Percentiles rank a stretch among this genome's conserved stretches.
Evolutionary conservation across 2,888 invertebrate species (phyloP).

Genomic region (Girardia tigrina): DNA sequence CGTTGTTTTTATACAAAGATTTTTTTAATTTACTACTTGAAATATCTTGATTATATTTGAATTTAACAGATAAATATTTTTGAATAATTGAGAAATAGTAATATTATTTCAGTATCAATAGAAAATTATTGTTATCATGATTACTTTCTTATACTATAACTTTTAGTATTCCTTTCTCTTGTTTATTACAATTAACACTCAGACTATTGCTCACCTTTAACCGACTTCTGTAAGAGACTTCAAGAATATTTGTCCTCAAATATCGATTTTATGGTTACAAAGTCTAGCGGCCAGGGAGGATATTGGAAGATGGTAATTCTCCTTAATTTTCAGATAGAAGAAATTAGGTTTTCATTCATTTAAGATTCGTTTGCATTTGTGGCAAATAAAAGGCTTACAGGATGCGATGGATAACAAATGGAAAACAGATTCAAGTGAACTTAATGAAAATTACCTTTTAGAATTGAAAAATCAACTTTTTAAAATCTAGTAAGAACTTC

Average conservation of each 20-base stretch:
- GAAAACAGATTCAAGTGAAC: not conserved
- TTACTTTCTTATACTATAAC: too few species aligned
- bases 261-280: not conserved
- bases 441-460: constrained; percentile 4
- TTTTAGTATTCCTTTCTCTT: too few species aligned
- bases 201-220: not conserved
- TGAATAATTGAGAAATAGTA: too few species aligned
- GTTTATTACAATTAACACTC: too few species aligned
- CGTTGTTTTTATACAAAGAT: too few species aligned
- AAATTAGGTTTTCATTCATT: not conserved
- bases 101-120: too few species aligned
- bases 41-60: too few species aligned
- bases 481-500: not conserved
- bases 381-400: constrained; percentile 65
- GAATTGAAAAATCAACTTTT: constrained; percentile 9
- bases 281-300: not conserved
- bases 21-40: too few species aligned
- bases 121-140: too few species aligned
- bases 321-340: too few species aligned
- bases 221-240: not conserved
- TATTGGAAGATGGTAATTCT: constrained; percentile 18
- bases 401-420: constrained; percentile 58
- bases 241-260: not conserved
- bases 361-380: constrained; percentile 54
- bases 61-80: too few species aligned